phyloP scores from a whole-genome alignment of 2,113 vertebrate genomes.

The Cariama cristata region DNA sequence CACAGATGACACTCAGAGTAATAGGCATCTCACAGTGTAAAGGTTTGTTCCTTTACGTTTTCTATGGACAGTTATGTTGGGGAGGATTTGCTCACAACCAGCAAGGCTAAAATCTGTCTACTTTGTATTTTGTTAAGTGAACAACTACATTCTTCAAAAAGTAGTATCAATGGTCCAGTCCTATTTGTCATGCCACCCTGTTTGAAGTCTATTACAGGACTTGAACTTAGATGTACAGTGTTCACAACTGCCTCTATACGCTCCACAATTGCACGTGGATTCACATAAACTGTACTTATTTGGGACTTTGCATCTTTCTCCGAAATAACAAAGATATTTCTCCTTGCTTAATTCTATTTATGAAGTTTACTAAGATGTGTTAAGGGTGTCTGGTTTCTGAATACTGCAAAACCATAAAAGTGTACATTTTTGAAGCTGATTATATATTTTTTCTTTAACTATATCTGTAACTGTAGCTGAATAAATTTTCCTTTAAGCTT shows the following conservation, averaged over 20 bases:
- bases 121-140: neutral
- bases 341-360: neutral
- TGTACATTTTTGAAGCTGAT: neutral
- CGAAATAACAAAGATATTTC: neutral
- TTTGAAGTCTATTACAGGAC: neutral
- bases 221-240: neutral
- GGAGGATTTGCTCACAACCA: neutral
- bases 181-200: neutral
- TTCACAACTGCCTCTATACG: neutral
- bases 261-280: neutral
- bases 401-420: neutral
- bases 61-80: neutral
- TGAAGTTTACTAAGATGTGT: neutral
- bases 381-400: neutral
- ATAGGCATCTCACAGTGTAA: neutral
- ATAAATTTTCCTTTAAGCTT: neutral
- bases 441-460: neutral
- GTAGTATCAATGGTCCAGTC: neutral
- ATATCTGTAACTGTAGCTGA: neutral
- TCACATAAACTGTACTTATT: neutral
- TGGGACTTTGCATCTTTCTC: neutral
- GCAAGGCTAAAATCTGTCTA: neutral
- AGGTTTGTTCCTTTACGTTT: neutral
- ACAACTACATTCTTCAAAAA: neutral
- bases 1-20: neutral